phyloP scores from a whole-genome alignment of 2,797 vertebrate genomes.

The Peromyscus nudipes region DNA sequence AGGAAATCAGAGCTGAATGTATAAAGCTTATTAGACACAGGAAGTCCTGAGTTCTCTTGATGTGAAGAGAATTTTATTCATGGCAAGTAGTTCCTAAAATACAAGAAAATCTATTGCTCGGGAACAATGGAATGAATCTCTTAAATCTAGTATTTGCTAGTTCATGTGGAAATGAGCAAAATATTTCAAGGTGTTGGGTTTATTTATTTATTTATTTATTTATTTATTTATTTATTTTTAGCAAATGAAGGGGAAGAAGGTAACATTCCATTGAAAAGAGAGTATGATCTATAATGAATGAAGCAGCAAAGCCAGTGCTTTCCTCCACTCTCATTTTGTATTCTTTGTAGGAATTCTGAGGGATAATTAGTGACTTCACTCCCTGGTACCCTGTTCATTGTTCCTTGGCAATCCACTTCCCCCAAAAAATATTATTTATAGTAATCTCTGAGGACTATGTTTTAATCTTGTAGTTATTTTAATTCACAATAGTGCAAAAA shows the following conservation, averaged over 20 bases:
- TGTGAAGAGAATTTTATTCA: slow-evolving; percentile 31
- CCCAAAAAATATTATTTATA: not conserved
- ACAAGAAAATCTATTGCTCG: not conserved
- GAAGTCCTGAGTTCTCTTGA: slow-evolving; percentile 27
- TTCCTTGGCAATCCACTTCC: not conserved
- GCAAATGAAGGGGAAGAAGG: not conserved
- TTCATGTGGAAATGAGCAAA: not conserved
- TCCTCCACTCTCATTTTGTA: not conserved
- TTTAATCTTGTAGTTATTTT: not conserved
- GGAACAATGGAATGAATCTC: not conserved
- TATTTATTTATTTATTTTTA: not conserved
- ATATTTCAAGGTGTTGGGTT: not conserved
- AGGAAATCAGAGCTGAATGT: slow-evolving; percentile 55
- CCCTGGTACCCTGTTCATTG: not conserved
- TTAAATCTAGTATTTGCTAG: not conserved
- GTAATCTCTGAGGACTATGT: not conserved
- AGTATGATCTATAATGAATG: not conserved
- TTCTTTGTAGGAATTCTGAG: not conserved
- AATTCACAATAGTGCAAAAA: not conserved
- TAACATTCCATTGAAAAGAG: not conserved
- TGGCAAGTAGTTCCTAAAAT: not conserved
- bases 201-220: too few relatives aligned
- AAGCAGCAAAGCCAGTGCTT: not conserved
- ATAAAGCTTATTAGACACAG: slow-evolving; percentile 26
- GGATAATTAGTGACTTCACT: not conserved